Base-by-base conservation (phyloP, 2,888 invertebrate genomes). In the Heliconius hortense region DNA sequence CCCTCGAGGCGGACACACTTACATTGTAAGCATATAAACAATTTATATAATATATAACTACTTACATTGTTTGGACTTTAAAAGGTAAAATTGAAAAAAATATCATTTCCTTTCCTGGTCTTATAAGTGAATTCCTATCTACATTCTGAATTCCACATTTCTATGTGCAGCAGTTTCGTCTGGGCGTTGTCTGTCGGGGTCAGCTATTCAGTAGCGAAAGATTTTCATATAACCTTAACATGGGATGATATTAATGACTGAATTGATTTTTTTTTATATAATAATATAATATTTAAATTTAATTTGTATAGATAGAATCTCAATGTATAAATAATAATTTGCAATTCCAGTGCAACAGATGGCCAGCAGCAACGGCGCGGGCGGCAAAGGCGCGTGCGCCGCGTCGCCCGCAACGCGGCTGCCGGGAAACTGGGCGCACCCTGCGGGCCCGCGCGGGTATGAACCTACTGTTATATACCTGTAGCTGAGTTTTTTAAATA, bases 351-450 rank as follows among this genome's bases (percentile, higher is more conserved):
- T 96, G 90, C 96, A 96, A 94, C 96, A 96, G 92, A 96, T 96
- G 96, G 96, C 90, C 90, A 95, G 91, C 95, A 95, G 95, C 89
- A 94, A 95, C 94, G 93, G 92, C 83, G 89, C 94, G 90, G 89
- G 94, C 90, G 86, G 92, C 80, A 87, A 86, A 83, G 80, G 82
- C 81, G 87, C 94, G 90, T 89, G 94, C 93, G 92, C 95, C 94
- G 90, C 93, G 92, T 85, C 93, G 85, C 89, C 93, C 87, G 93
- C 87, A 89, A 95, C 94, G 82, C 87, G 89, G 86, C 93, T 94
- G 94, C 96, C 97, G 97, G 97, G 97, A 98, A 98, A 98, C 97
- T 97, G 97, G 97, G 96, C 95, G 96, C 97, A 96, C 97, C 98
- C 97, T 97, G 97, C 96, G 97, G 97, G 97, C 93, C 93, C 93